Evolutionary conservation across 1,140 invertebrate species (phyloP).

Genomic region (Helicorthomorpha holstii): DNA sequence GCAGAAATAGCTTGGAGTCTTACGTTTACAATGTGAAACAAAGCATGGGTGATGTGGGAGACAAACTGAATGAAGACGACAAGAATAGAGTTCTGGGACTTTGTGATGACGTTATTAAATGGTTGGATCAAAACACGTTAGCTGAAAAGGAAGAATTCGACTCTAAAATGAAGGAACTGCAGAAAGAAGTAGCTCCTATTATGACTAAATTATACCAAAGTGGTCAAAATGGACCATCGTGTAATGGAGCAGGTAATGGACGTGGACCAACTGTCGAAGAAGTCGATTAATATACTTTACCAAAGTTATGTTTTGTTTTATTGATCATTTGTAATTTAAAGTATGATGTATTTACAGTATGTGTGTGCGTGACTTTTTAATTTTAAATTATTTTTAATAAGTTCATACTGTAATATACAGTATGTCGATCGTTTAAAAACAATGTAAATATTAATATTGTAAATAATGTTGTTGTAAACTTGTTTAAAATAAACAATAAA

Average conservation of each 20-base stretch:
- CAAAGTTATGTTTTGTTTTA: too few relatives aligned
- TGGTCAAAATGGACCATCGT: background rate
- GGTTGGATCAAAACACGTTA: background rate
- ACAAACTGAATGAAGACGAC: background rate
- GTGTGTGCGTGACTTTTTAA: too few relatives aligned
- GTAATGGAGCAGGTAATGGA: background rate
- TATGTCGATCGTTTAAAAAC: too few relatives aligned
- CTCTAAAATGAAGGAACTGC: background rate
- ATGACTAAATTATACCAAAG: background rate
- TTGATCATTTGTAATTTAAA: too few relatives aligned
- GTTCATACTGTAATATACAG: too few relatives aligned
- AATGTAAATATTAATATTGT: too few relatives aligned
- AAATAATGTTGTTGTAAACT: too few relatives aligned
- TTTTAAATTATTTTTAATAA: too few relatives aligned
- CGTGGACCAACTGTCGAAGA: background rate
- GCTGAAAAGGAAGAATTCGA: background rate
- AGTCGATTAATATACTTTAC: too few relatives aligned
- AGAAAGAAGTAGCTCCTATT: background rate
- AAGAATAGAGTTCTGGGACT: background rate
- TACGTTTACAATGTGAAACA: background rate
- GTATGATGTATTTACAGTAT: too few relatives aligned
- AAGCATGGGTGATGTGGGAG: background rate
- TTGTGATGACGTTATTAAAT: background rate
- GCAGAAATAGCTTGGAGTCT: slow-evolving; percentile 3
- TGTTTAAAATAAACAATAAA: too few relatives aligned